Base-by-base conservation (phyloP, 2,888 invertebrate species). In the Amphipyra tragopoginis region DNA sequence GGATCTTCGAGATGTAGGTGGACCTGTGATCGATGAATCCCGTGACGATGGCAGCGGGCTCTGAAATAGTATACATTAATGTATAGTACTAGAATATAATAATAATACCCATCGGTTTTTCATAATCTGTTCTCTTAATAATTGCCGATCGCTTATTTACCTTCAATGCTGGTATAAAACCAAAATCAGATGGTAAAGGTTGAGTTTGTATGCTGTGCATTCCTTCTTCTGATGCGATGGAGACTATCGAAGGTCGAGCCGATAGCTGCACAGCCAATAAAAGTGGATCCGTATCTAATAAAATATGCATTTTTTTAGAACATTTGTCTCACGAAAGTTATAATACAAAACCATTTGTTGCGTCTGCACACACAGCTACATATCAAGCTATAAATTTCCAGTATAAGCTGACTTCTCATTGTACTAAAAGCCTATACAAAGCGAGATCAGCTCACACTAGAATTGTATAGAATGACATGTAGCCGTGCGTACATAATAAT, bases 161-260 rank as follows among this genome's bases (percentile, higher is more conserved):
- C 82, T 92, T 94, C 15, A 93, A 79, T 26, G 88, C 82, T 2
- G 94, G 94, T n/a, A 94, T 89, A 77, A 94, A 94, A 68, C 93
- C 90, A 72, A 94, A 94, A 73, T 94, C 94, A 29, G 88, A 86
- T 13, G 94, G 93, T 10, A 94, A 78, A n/a, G 94, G 93, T 64
- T 93, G 93, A 14, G 93, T 91, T 78, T 89, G 90, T 58, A 94
- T 72, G 54, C 77, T 92, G 59, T 90, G 90, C 61, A 86, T 85
- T 45, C 94, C 94, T 78, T 94, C 94, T 81, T 94, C 94, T 14
- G 94, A 94, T 38, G 93, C 89, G 26, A 94, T 89, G 0, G 95
- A 95, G 13, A 94, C 95, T 65, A 95, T 94, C 5, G 95, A 95
- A 2, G 95, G 95, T 14, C 95, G 85, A 26, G 95, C 94, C 11